Percentiles rank a stretch among this genome's conserved stretches.
phyloP scores from a whole-genome alignment of 2,888 invertebrate genomes.

The Cetonia aurata region DNA sequence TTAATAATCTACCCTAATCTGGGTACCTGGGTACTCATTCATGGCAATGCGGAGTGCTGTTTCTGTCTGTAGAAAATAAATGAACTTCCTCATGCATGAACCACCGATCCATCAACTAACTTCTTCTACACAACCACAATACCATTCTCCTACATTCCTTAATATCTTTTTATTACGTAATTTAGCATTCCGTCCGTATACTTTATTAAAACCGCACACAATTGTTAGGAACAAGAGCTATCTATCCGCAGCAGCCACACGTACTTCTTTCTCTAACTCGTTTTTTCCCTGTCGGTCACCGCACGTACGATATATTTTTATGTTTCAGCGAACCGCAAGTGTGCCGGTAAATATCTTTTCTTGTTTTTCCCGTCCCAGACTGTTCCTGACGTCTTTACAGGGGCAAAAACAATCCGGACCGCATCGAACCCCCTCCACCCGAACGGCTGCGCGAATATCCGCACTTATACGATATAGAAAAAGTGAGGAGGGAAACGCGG shows the following conservation, averaged over 20 bases:
- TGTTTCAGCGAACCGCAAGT: slow-evolving; percentile 32
- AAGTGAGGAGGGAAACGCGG: not conserved
- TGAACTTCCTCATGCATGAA: no score
- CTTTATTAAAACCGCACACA: slow-evolving; percentile 3
- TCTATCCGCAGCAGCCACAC: slow-evolving; percentile 1
- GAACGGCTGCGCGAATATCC: not conserved
- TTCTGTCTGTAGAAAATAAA: no score
- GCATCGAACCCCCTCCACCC: slow-evolving; percentile 22
- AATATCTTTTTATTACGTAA: no score
- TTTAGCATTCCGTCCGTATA: not conserved
- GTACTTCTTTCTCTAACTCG: not conserved
- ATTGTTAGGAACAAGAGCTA: not conserved
- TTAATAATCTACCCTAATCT: no score
- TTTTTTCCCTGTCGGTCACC: slow-evolving; percentile 2
- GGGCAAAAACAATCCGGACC: slow-evolving; percentile 35
- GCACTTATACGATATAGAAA: not conserved
- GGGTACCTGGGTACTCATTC: no score
- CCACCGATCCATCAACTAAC: not conserved
- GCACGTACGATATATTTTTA: slow-evolving; percentile 28
- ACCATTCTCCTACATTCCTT: no score
- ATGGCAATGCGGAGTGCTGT: no score
- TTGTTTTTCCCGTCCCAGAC: slow-evolving; percentile 33
- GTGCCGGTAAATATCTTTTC: slow-evolving; percentile 36
- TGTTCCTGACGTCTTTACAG: slow-evolving; percentile 37
- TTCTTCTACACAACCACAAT: not conserved